phyloP scores from a whole-genome alignment of 2,888 invertebrate species.

The Drosophila flavopinicola region DNA sequence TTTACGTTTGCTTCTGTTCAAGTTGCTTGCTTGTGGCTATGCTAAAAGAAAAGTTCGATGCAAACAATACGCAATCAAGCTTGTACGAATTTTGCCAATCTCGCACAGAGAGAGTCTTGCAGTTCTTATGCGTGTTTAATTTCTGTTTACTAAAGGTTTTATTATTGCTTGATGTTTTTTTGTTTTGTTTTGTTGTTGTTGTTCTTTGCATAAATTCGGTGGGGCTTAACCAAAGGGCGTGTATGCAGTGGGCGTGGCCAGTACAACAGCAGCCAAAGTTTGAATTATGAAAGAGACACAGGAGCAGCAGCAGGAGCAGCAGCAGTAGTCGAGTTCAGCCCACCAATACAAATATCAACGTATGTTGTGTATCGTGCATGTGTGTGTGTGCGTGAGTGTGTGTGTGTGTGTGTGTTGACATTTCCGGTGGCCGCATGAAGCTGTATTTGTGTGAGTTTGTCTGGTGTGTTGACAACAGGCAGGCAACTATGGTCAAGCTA shows the following conservation, averaged over 20 bases:
- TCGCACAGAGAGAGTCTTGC: constrained; percentile 15
- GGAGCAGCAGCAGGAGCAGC: constrained; percentile 28
- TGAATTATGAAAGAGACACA: constrained; percentile 67
- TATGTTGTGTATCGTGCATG: neutral
- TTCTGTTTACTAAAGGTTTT: constrained; percentile 31
- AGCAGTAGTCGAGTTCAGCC: constrained; percentile 23
- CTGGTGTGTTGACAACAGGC: constrained; percentile 58
- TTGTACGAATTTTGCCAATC: constrained; percentile 34
- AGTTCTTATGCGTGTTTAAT: constrained; percentile 33
- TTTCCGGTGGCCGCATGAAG: constrained; percentile 55
- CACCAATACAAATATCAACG: constrained; percentile 30
- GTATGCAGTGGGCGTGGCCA: constrained; percentile 44
- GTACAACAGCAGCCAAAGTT: constrained; percentile 55
- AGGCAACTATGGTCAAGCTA: constrained; percentile 55
- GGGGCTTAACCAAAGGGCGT: constrained; percentile 9
- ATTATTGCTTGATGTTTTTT: constrained; percentile 11
- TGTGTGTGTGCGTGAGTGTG: neutral
- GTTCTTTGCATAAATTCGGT: constrained; percentile 46
- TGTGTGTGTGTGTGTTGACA: constrained; percentile 45
- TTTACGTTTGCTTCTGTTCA: constrained; percentile 6
- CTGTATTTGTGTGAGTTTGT: constrained; percentile 14
- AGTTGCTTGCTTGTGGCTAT: constrained; percentile 5
- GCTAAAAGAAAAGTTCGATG: neutral
- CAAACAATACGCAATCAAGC: constrained; percentile 46
- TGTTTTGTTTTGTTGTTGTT: constrained; percentile 3